Base-by-base conservation (phyloP, 2,888 invertebrate genomes). In the Epinotia demarniana region DNA sequence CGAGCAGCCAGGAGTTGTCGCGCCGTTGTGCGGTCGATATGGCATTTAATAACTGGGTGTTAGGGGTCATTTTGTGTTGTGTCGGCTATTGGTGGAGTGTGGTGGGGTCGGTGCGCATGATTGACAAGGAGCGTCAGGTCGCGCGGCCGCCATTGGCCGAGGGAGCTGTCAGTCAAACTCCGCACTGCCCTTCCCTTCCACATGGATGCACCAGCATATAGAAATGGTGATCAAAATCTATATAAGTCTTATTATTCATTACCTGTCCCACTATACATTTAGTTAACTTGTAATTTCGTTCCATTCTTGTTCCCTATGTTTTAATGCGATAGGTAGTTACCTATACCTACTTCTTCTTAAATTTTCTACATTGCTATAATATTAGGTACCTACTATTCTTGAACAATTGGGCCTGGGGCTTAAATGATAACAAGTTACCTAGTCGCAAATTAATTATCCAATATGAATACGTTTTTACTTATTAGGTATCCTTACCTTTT, bases 71-170 rank as follows among this genome's bases (percentile, higher is more conserved):
- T 83, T 85, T 89, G 70, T 67, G 77, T 79, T 78, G 79, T 79
- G 77, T 81, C 78, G 78, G 18, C 76, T 81, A 79, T 83, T 80
- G 79, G 19, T 79, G 84, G 82, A 84, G 11, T 81, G 83, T 87
- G 85, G 85, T 86, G 85, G 87, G 87, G 85, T 86, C 83, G 80
- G 83, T 85, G 85, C 83, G 87, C 85, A 89, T 96, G 96, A 96
- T 96, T 96, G 96, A 96, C 96, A 95, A 95, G 95, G 94, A 95
- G 96, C 96, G 96, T 96, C 96, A 96, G 96, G 95, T 95, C 95
- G 95, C 95, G 93, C 95, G 93, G 95, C 95, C 95, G 95, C 95
- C 95, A 96, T 96, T 96, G 96, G 96, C 94, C 95, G 95, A 95
- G 95, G 95, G 95, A 90, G 95, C 96, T 97, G 97, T 97, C 97